Conservation (phyloP, 37 sponge, comb jelly and placozoan species). For the Hexactinellida sp. region DNA sequence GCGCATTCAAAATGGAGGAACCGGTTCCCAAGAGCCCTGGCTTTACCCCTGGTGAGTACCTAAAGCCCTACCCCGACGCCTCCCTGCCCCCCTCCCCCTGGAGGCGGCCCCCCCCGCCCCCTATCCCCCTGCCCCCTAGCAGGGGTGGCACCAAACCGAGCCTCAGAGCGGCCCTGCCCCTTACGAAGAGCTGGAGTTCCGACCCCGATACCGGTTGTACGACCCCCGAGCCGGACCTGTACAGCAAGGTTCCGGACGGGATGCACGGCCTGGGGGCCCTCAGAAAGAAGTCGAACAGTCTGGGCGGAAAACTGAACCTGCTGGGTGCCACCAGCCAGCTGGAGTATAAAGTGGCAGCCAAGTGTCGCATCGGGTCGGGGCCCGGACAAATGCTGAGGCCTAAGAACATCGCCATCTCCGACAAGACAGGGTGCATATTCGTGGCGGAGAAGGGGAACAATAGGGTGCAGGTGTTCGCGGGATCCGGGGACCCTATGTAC, state of each 20-base stretch:
- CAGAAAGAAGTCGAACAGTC: not conserved
- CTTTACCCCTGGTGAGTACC: not conserved
- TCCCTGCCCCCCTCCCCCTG: not conserved
- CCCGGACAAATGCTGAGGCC: not conserved
- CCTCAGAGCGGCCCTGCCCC: not conserved
- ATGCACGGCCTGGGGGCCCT: not conserved
- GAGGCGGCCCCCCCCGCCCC: not conserved
- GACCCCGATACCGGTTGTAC: not conserved
- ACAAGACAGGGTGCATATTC: not conserved
- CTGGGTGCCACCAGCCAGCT: not conserved
- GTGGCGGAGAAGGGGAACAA: constrained; percentile 15
- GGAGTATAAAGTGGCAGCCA: not conserved
- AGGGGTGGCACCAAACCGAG: not conserved
- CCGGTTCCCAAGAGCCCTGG: not conserved
- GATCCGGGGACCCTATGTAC: not conserved
- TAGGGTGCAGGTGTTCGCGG: not conserved
- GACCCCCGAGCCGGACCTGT: not conserved
- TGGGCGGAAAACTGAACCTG: not conserved
- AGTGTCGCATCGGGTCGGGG: not conserved
- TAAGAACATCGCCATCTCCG: not conserved
- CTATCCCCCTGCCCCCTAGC: not conserved
- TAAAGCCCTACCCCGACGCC: not conserved
- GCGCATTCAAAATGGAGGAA: too few relatives aligned
- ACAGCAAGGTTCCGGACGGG: not conserved
- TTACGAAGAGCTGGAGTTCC: not conserved